phyloP scores from a whole-genome alignment of 1,140 invertebrate genomes.

The Magallana angulata region DNA sequence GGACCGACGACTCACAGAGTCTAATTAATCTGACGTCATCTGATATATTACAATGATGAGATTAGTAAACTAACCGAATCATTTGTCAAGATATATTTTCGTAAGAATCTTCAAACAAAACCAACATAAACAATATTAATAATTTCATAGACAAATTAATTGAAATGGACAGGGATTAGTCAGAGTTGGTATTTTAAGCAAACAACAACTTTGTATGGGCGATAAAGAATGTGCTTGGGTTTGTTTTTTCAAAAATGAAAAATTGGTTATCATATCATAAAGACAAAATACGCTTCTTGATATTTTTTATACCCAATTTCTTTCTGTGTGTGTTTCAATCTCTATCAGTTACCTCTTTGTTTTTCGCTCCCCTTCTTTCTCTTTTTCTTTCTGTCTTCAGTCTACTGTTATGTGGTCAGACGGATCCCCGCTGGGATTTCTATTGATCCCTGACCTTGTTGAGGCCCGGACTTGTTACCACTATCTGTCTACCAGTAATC shows the following conservation, averaged over 20 bases:
- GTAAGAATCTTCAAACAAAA: slow-evolving; percentile 15
- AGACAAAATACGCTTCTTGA: too few relatives aligned
- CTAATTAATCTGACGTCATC: slow-evolving; percentile 41
- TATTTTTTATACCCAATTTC: too few relatives aligned
- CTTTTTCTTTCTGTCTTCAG: background rate
- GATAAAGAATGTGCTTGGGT: background rate
- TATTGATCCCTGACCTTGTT: slow-evolving; percentile 16
- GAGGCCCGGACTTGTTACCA: slow-evolving; percentile 1
- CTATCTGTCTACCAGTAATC: slow-evolving; percentile 25
- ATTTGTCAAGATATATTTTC: slow-evolving; percentile 31
- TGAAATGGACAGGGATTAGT: slow-evolving; percentile 26
- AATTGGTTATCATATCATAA: too few relatives aligned
- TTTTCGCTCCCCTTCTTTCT: background rate
- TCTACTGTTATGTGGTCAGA: background rate
- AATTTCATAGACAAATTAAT: slow-evolving; percentile 7
- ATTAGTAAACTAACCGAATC: slow-evolving; percentile 30
- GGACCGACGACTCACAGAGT: slow-evolving; percentile 29
- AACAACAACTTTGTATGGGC: background rate
- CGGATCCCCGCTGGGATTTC: background rate
- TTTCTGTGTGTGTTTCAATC: too few relatives aligned
- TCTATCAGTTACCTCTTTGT: background rate
- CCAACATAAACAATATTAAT: slow-evolving; percentile 2
- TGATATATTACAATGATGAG: slow-evolving; percentile 17
- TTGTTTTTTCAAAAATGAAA: too few relatives aligned
- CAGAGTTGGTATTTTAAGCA: background rate